These are phyloP conservation scores for Nemotelus pantherinus DNA, from an alignment of 2,888 invertebrate genomes.

Conservation along the genomic window DNA sequence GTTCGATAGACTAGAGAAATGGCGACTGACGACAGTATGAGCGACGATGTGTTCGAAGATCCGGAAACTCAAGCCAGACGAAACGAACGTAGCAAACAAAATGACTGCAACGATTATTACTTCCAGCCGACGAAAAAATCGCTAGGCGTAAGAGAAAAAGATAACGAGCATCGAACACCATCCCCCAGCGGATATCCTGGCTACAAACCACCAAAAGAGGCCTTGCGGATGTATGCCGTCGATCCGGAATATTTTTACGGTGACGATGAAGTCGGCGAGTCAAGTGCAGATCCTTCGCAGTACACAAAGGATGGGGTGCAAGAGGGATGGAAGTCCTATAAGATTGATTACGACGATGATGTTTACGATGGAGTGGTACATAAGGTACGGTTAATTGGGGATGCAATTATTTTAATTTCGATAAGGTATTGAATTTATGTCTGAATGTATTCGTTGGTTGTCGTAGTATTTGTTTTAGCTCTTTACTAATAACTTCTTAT, in stretches of 20 bases:
- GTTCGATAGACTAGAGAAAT: constrained; percentile 56
- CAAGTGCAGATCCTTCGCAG: constrained; percentile 30
- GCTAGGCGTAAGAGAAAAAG: constrained; percentile 54
- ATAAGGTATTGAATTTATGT: neutral
- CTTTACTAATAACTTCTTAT: too few relatives aligned
- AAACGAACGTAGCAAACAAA: constrained; percentile 27
- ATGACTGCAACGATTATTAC: constrained; percentile 39
- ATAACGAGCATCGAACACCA: constrained; percentile 64
- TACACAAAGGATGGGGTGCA: constrained; percentile 48
- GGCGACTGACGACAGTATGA: constrained; percentile 80
- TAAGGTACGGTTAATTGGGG: constrained; percentile 67
- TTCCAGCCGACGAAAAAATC: constrained; percentile 49
- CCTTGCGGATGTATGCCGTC: constrained; percentile 68
- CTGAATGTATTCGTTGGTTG: too few relatives aligned
- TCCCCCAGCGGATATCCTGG: constrained; percentile 84
- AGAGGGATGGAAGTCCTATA: constrained; percentile 64
- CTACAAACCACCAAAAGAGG: constrained; percentile 79
- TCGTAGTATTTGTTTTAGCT: too few relatives aligned
- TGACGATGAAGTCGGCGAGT: constrained; percentile 53
- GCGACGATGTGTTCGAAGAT: constrained; percentile 85
- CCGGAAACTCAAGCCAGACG: constrained; percentile 62
- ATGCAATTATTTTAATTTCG: neutral
- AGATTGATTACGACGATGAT: constrained; percentile 61
- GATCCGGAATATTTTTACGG: constrained; percentile 52
- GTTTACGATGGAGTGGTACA: constrained; percentile 70